phyloP scores from a whole-genome alignment of 2,797 vertebrate genomes.

The Antrozous pallidus region DNA sequence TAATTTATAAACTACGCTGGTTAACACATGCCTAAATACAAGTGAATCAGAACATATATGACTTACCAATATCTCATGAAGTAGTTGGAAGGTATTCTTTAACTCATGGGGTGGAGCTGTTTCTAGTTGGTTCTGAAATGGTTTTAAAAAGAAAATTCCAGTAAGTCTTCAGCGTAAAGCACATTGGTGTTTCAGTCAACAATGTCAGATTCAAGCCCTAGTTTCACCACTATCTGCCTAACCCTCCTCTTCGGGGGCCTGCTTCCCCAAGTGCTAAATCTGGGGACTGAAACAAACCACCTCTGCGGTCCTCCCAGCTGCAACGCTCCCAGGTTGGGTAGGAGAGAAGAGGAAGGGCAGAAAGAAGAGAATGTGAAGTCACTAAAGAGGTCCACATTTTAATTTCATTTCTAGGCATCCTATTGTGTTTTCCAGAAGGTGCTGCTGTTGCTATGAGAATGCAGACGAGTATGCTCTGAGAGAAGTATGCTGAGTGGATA shows the following conservation, averaged over 20 bases:
- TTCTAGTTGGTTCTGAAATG: constrained; percentile 93
- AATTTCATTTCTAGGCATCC: not conserved
- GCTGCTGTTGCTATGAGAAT: not conserved
- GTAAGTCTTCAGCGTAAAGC: not conserved
- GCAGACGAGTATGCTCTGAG: not conserved
- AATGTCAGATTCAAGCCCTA: not conserved
- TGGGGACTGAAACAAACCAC: not conserved
- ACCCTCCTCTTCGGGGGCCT: not conserved
- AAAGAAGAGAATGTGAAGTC: not conserved
- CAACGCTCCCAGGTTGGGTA: not conserved
- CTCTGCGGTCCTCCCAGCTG: not conserved
- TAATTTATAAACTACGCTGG: not conserved
- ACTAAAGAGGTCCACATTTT: not conserved
- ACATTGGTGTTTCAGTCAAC: not conserved
- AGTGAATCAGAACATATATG: not conserved
- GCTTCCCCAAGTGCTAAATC: not conserved
- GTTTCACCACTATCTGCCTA: not conserved
- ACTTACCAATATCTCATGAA: constrained; percentile 95
- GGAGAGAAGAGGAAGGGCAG: not conserved
- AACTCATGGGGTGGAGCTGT: constrained; percentile 96
- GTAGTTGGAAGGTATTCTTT: constrained; percentile 96
- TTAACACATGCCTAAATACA: not conserved
- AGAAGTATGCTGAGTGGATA: not conserved
- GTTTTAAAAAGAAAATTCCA: constrained; percentile 54
- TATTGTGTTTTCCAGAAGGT: not conserved